phyloP scores from a whole-genome alignment of 2,797 vertebrate genomes.

The Nannoperca australis region DNA sequence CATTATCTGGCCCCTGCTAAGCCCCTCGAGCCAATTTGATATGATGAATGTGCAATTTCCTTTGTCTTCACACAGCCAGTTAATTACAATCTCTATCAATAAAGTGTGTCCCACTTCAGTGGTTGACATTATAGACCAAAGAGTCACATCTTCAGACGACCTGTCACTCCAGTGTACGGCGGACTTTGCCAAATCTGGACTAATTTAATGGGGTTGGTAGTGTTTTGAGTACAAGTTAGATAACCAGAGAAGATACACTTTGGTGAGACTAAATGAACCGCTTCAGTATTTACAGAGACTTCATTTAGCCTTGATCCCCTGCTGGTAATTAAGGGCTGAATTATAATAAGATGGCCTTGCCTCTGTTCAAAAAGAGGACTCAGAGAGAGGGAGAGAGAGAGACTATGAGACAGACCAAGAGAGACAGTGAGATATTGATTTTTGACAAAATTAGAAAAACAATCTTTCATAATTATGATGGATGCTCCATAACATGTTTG shows the following conservation, averaged over 20 bases:
- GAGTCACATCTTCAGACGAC: slow-evolving; percentile 68
- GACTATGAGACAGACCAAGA: slow-evolving; percentile 22
- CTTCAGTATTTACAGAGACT: slow-evolving; percentile 70
- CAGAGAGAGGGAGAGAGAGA: slow-evolving; percentile 20
- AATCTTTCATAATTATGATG: slow-evolving; percentile 59
- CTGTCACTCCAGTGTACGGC: slow-evolving; percentile 56
- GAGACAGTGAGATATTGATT: slow-evolving; percentile 64
- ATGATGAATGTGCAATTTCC: slow-evolving; percentile 86
- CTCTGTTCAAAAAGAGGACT: slow-evolving; percentile 52
- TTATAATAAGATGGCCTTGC: slow-evolving; percentile 63
- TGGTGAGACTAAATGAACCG: slow-evolving; percentile 64
- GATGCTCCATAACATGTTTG: slow-evolving; percentile 51
- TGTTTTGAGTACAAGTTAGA: slow-evolving; percentile 63
- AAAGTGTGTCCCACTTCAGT: slow-evolving; percentile 74
- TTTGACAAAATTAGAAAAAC: slow-evolving; percentile 60
- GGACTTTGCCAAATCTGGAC: slow-evolving; percentile 58
- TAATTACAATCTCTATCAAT: slow-evolving; percentile 85
- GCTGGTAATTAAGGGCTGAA: slow-evolving; percentile 68
- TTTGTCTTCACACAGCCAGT: slow-evolving; percentile 78
- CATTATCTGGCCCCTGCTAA: slow-evolving; percentile 75
- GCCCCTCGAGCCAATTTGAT: slow-evolving; percentile 79
- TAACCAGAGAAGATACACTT: slow-evolving; percentile 60
- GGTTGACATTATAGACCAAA: slow-evolving; percentile 64
- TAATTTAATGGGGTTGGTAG: slow-evolving; percentile 59
- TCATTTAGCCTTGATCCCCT: slow-evolving; percentile 67